Base-by-base conservation (phyloP, 2,888 invertebrate genomes). In the Epinotia ramella region DNA sequence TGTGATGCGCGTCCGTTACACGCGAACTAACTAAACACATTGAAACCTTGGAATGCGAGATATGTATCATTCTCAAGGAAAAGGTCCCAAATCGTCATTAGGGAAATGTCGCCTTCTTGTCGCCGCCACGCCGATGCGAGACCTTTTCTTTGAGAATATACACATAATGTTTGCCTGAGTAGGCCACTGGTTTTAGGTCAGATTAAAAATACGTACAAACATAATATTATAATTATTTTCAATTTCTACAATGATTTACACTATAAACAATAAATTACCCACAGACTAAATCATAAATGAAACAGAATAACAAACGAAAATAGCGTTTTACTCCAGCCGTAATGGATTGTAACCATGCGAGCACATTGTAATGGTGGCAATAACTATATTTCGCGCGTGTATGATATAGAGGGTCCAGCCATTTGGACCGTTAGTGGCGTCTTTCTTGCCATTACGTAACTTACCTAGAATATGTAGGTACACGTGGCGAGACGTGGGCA, bases 281-380 rank as follows among this genome's bases (percentile, higher is more conserved):
- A 69, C 57, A 64, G 49, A 49, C 46, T 49, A 60, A 68, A 73
- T 73, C 63, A 56, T 73, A 73, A 70, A 75, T 70, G 70, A 75
- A 75, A 75, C 65, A 24, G 44, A 75, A 75, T 75, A 59, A 65
- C 64, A 68, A 74, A 63, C 46, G 63, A 69, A 73, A 74, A 74
- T 70, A 70, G 65, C 75, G 49, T 67, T 20, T 53, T 60, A 65
- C 59, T 66, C 59, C 53, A 40, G 16, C 65, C 65, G n/a, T 75
- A 70, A 75, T 75, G 75, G 75, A 65, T 75, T 70, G 75, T 70
- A 53, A 70, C 75, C 75, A 75, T 75, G 75, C 75, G 75, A 75
- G 65, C 75, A 70, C 65, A 75, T 65, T 70, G 73, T 74, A 74
- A 65, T 40, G 65, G 11, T 9, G 65, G 70, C 70, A 75, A 75